Evolutionary conservation across 2,888 invertebrate genomes (phyloP).

Genomic region (Lochmaea capreae): DNA sequence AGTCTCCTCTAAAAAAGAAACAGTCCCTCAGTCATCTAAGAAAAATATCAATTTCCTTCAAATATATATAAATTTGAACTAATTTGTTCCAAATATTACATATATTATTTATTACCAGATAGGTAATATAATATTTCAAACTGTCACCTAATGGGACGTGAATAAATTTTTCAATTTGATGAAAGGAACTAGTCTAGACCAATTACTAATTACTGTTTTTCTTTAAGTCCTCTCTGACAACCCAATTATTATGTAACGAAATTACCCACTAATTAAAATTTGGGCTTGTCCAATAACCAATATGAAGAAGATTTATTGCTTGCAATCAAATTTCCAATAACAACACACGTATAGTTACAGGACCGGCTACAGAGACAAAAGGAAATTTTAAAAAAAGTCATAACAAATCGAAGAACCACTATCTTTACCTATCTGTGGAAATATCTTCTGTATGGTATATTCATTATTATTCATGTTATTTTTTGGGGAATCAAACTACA

Average conservation of each 20-base stretch:
- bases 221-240: constrained; percentile 30
- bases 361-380: background rate
- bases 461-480: too few relatives aligned
- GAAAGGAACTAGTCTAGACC: constrained; percentile 21
- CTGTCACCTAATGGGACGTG: too few relatives aligned
- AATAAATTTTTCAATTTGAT: background rate
- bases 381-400: background rate
- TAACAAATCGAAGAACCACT: background rate
- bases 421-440: background rate
- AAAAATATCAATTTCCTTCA: too few relatives aligned
- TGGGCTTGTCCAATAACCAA: constrained; percentile 39
- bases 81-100: too few relatives aligned
- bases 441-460: too few relatives aligned
- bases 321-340: constrained; percentile 51
- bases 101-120: too few relatives aligned
- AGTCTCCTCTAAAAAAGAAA: too few relatives aligned
- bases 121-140: too few relatives aligned
- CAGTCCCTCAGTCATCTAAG: too few relatives aligned
- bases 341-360: constrained; percentile 39
- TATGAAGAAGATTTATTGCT: constrained; percentile 49
- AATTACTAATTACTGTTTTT: constrained; percentile 35
- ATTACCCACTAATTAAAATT: constrained; percentile 41
- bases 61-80: too few relatives aligned
- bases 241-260: constrained; percentile 41
- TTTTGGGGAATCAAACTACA: too few relatives aligned